Conservation (phyloP, 2,113 vertebrate species). For the Vidua chalybeata region DNA sequence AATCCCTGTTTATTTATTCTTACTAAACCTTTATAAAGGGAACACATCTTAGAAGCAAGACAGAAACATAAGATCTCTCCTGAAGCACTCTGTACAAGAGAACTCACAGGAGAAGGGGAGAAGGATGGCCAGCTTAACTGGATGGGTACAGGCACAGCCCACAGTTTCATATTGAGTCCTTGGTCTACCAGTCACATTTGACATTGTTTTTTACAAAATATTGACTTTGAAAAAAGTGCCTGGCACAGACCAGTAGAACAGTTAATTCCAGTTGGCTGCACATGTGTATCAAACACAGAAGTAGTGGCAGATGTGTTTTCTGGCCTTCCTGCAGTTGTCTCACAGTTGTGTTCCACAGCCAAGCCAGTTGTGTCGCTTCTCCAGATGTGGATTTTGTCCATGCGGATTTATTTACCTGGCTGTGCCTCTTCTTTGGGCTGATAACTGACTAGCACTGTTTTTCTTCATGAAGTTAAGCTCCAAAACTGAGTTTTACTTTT, state of each 20-base stretch:
- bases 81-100: neutral
- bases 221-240: neutral
- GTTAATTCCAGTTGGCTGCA: neutral
- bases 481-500: neutral
- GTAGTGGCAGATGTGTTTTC: neutral
- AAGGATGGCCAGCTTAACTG: neutral
- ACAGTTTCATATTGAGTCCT: neutral
- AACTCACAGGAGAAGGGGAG: neutral
- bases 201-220: neutral
- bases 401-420: neutral
- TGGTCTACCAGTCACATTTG: neutral
- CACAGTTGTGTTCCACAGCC: neutral
- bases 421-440: neutral
- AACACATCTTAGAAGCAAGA: neutral
- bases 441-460: neutral
- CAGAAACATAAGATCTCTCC: neutral
- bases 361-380: neutral
- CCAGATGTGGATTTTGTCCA: neutral
- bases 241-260: neutral
- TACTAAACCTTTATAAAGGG: neutral
- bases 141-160: accelerated
- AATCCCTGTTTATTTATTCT: neutral
- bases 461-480: neutral
- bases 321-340: neutral
- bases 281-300: neutral